Evolutionary conservation across 2,888 invertebrate species (phyloP).

Genomic region (Xiphydria camelus): DNA sequence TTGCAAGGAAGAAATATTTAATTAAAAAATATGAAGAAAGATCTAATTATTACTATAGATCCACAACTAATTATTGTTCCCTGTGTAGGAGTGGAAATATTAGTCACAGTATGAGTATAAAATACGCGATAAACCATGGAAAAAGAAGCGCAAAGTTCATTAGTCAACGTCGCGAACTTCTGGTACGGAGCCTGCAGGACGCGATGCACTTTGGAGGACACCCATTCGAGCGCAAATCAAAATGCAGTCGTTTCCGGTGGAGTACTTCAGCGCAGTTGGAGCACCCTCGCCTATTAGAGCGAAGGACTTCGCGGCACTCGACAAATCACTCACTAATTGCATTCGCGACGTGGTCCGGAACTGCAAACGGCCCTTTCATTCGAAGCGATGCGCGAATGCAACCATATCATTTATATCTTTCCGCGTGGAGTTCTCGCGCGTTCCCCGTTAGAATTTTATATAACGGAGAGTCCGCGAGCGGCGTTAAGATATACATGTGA

Average conservation of each 20-base stretch:
- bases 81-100: not conserved
- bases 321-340: constrained; percentile 58
- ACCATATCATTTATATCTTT: too few species aligned
- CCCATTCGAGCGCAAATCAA: constrained; percentile 51
- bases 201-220: constrained; percentile 39
- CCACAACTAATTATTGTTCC: not conserved
- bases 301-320: constrained; percentile 46
- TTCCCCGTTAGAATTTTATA: too few species aligned
- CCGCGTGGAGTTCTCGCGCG: too few species aligned
- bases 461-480: too few species aligned
- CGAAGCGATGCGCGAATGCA: too few species aligned
- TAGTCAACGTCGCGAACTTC: constrained; percentile 15
- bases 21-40: not conserved
- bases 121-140: not conserved
- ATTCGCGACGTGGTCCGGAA: constrained; percentile 55
- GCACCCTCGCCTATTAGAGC: constrained; percentile 45
- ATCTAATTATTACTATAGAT: not conserved
- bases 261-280: constrained; percentile 44
- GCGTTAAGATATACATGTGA: too few species aligned
- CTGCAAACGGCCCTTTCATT: constrained; percentile 47
- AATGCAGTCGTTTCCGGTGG: constrained; percentile 52
- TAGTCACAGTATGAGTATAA: not conserved
- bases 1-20: not conserved
- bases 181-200: constrained; percentile 18
- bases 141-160: not conserved